These are phyloP conservation scores for Aythya fuligula DNA, from an alignment of 2,797 vertebrate genomes.

Conservation along the genomic window DNA sequence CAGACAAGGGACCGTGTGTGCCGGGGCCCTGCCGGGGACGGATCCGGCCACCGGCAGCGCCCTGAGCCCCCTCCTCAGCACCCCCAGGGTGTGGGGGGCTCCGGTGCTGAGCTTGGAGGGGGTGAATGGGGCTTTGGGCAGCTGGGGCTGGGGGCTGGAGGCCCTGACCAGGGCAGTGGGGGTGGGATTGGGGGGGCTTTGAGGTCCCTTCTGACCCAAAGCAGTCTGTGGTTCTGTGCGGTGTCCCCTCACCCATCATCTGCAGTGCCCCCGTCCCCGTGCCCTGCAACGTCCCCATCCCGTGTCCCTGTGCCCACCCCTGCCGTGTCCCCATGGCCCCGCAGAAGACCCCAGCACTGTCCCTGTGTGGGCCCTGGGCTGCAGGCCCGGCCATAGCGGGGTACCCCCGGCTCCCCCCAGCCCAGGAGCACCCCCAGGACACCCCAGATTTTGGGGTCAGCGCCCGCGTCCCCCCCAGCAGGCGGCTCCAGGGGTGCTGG, in stretches of 20 bases:
- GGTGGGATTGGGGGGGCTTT: no score
- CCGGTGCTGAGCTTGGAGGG: neutral
- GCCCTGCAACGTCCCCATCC: neutral
- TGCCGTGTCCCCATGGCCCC: neutral
- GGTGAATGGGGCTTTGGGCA: no score
- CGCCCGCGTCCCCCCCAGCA: fast-evolving
- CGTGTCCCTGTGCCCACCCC: neutral
- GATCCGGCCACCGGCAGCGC: neutral
- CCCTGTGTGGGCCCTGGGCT: neutral
- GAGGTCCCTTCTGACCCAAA: neutral
- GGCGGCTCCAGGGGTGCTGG: neutral
- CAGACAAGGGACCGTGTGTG: neutral
- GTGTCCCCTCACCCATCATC: neutral
- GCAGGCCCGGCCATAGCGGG: neutral
- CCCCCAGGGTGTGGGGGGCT: neutral
- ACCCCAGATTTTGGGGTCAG: fast-evolving
- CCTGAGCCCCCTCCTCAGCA: neutral
- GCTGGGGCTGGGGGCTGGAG: no score
- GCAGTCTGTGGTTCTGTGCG: no score
- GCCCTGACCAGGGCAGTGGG: no score
- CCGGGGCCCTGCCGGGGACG: neutral
- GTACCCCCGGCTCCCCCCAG: no score
- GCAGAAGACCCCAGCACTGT: neutral
- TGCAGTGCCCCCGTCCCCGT: neutral
- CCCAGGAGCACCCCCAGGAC: neutral